A percentile compares a stretch with the other conserved stretches of the same genome.
These are phyloP conservation scores for Mamestra configurata DNA, from an alignment of 1,140 invertebrate species.

Conservation along the genomic window DNA sequence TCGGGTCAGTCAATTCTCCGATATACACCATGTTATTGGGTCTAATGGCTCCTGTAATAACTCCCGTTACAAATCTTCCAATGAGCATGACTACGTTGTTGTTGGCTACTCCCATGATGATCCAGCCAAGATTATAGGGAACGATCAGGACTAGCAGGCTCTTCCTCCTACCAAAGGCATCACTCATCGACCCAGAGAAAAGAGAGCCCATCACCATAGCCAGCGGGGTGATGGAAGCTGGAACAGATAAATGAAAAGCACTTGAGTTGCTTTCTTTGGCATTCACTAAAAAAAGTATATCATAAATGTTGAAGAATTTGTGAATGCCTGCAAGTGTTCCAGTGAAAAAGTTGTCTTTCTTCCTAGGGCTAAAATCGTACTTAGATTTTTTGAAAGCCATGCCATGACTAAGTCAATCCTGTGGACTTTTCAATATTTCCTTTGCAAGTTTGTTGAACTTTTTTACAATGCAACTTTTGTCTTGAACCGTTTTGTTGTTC, in stretches of 20 bases:
- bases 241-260: constrained; percentile 46
- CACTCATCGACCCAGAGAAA: constrained; percentile 41
- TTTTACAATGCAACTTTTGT: too few species aligned
- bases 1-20: constrained; percentile 50
- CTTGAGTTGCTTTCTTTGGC: too few species aligned
- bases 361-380: too few species aligned
- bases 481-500: too few species aligned
- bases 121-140: constrained; percentile 49
- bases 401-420: too few species aligned
- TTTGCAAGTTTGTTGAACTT: too few species aligned
- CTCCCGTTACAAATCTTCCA: constrained; percentile 51
- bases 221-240: constrained; percentile 51
- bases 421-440: too few species aligned
- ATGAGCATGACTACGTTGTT: constrained; percentile 38
- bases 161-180: constrained; percentile 43
- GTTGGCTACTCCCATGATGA: constrained; percentile 37
- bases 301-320: too few species aligned
- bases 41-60: constrained; percentile 44
- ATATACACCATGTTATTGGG: constrained; percentile 50
- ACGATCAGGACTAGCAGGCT: constrained; percentile 41
- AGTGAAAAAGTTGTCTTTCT: too few species aligned
- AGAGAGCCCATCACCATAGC: constrained; percentile 51
- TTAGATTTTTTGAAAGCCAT: too few species aligned
- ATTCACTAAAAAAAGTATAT: too few species aligned
- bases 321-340: too few species aligned